Evolutionary conservation across 2,888 invertebrate genomes (phyloP), one percentile per base, ranked within the genome.

Genomic region (Saturnia japonica): DNA sequence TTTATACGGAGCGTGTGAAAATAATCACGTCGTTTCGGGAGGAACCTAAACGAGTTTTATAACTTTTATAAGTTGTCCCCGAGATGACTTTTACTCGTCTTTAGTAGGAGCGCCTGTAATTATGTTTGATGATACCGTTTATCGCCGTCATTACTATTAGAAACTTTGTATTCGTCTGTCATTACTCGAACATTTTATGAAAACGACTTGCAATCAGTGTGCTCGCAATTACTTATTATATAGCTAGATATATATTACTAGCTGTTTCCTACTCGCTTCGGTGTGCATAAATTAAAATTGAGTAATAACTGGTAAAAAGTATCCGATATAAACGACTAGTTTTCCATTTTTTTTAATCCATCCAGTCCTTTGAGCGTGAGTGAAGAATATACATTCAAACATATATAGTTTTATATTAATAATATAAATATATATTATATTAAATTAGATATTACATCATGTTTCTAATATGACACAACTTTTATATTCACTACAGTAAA

Each of bases 61-160:
- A 88, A 89, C 85, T 89, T 88, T 83, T 85, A 82, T 80, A 85
- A 85, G 82, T 83, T 84, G 78, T 76, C 80, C 74, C 74, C 74
- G 73, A 78, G 78, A 77, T 74, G 77, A 77, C 77, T 78, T 81
- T 76, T 72, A 78, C 76, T 78, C 80, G 81, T 83, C 84, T 84
- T 82, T 78, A 76, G 81, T 76, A 79, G 78, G 81, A 80, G 76
- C 77, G 76, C 77, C 72, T 77, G 88, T 90, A 86, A 90, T 90
- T 88, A 89, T 87, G 84, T 86, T 87, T 89, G 89, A 91, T 88
- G 87, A 80, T 70, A 80, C 75, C 88, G 89, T 88, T 91, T 87
- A 90, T 87, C 84, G 85, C 77, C 72, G 76, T 81, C 84, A 85
- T 89, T 88, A 86, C 85, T 84, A 86, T 84, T 82, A 85, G 77